These are phyloP conservation scores for Tipula unca DNA, from an alignment of 2,888 invertebrate species.

Conservation along the genomic window DNA sequence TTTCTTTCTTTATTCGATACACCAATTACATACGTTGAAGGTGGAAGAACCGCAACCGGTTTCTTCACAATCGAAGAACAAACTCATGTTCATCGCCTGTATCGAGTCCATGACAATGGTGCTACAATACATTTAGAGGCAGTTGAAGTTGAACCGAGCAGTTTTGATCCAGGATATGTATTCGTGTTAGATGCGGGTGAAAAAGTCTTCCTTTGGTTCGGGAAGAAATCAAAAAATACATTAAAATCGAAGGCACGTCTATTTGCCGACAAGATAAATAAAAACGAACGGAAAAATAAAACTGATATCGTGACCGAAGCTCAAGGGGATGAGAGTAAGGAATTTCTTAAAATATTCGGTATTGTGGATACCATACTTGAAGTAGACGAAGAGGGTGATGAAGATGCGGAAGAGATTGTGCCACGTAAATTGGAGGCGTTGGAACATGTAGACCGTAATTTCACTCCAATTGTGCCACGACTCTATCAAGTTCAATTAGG, in stretches of 20 bases:
- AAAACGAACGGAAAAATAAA: conserved; percentile 93
- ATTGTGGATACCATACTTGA: conserved; percentile 36
- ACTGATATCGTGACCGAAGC: conserved; percentile 79
- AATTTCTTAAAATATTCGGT: conserved; percentile 75
- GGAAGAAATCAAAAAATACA: conserved; percentile 71
- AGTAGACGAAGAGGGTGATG: conserved; percentile 35
- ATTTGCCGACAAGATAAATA: conserved; percentile 96
- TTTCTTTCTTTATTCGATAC: conserved; percentile 87
- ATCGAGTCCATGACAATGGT: conserved; percentile 83
- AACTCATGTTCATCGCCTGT: conserved; percentile 74
- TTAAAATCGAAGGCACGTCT: conserved; percentile 67
- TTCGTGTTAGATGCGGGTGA: conserved; percentile 84
- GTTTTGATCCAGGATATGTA: conserved; percentile 85
- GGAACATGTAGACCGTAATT: conserved; percentile 35
- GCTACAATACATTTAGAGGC: conserved; percentile 83
- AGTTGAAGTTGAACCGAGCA: conserved; percentile 58
- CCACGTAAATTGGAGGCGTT: conserved; percentile 43
- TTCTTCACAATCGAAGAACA: conserved; percentile 95
- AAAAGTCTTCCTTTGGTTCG: conserved; percentile 82
- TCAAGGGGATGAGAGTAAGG: conserved; percentile 71
- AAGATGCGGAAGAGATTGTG: conserved; percentile 36
- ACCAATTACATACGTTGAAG: conserved; percentile 90
- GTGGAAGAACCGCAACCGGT: conserved; percentile 93
- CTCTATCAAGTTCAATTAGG: conserved; percentile 93
- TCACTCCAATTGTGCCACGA: conserved; percentile 48